Conservation (phyloP, 2,113 vertebrate species). For the Burhinus bistriatus region DNA sequence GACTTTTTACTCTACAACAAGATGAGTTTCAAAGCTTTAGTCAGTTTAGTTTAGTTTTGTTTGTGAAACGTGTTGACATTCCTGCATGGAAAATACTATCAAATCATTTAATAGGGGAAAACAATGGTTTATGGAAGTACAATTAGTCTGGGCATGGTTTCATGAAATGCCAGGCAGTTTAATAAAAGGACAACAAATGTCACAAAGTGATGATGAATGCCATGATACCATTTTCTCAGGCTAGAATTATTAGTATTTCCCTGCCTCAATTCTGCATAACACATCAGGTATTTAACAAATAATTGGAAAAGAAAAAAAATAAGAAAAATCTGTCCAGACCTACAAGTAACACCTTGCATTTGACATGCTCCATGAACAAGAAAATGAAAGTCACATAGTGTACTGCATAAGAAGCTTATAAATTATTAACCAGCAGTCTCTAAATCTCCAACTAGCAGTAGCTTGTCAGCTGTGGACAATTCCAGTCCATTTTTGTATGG, state of each 20-base stretch:
- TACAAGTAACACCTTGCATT: neutral
- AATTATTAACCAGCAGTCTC: slow-evolving; percentile 11
- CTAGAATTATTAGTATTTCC: neutral
- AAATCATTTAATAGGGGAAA: neutral
- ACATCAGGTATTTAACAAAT: neutral
- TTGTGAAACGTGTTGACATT: neutral
- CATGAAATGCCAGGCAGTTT: slow-evolving; percentile 26
- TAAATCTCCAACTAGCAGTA: neutral
- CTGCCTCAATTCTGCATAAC: neutral
- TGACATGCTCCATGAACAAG: neutral
- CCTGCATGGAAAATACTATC: neutral
- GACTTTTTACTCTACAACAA: neutral
- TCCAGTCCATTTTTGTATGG: neutral
- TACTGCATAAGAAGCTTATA: neutral
- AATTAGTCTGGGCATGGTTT: neutral
- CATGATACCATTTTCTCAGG: slow-evolving; percentile 10
- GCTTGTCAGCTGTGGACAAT: neutral
- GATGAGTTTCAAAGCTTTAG: neutral
- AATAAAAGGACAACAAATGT: slow-evolving; percentile 24
- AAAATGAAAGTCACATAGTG: neutral
- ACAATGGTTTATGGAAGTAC: slow-evolving; percentile 1
- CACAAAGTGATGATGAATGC: slow-evolving; percentile 17
- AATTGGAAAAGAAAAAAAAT: neutral
- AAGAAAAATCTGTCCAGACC: neutral
- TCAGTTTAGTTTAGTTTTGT: neutral